Conservation (phyloP, 2,113 vertebrate species). For the Rhynchopsitta pachyrhyncha region DNA sequence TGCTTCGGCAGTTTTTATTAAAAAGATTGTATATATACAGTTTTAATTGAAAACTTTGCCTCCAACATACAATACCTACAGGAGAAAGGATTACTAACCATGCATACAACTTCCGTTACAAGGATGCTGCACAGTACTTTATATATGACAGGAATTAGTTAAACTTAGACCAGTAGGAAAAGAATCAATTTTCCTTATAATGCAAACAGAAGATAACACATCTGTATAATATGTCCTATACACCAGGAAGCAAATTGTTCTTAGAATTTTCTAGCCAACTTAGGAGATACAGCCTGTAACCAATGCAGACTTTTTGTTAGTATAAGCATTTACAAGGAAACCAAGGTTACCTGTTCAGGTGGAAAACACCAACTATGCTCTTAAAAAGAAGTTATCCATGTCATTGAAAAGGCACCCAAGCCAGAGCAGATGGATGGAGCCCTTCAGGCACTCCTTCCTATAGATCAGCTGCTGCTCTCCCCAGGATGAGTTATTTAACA, state of each 20-base stretch:
- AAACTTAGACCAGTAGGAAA: not conserved
- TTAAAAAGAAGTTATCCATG: not conserved
- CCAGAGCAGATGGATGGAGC: not conserved
- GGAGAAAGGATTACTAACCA: not conserved
- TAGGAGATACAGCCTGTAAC: not conserved
- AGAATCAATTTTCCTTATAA: not conserved
- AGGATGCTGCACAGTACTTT: not conserved
- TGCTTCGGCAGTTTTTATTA: not conserved
- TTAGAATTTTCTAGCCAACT: not conserved
- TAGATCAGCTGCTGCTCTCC: not conserved
- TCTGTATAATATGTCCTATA: not conserved
- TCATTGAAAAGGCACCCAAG: not conserved
- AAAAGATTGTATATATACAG: not conserved
- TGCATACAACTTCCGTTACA: not conserved
- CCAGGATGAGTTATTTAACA: not conserved
- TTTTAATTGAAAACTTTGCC: not conserved
- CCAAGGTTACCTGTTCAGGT: not conserved
- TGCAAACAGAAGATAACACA: rapidly evolving
- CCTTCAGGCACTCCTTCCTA: not conserved
- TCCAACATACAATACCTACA: not conserved
- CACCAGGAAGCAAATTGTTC: not conserved
- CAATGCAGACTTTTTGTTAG: not conserved
- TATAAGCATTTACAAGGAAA: not conserved
- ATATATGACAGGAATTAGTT: not conserved
- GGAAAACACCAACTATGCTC: not conserved